Percentiles rank a stretch among this genome's conserved stretches.
phyloP scores from a whole-genome alignment of 2,888 invertebrate genomes.

The Nomada flava region DNA sequence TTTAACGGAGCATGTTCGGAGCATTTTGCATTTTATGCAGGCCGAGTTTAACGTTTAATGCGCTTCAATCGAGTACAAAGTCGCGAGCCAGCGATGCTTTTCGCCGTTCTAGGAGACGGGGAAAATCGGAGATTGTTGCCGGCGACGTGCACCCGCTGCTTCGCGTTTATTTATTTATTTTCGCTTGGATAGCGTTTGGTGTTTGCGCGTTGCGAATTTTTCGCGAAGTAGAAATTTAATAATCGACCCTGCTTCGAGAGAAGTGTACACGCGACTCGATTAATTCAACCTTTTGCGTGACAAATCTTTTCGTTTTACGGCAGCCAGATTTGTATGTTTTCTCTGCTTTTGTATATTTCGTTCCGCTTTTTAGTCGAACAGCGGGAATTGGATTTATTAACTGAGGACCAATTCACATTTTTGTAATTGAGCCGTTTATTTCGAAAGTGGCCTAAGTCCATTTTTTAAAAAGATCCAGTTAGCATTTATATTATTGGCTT shows the following conservation, averaged over 20 bases:
- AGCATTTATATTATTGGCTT: too few species aligned
- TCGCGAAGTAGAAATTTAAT: not conserved
- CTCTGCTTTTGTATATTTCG: too few species aligned
- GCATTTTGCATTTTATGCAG: not conserved
- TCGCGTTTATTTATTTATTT: slow-evolving; percentile 5
- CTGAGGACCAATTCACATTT: not conserved
- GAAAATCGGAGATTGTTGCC: not conserved
- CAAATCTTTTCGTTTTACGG: not conserved
- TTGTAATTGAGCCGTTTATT: not conserved
- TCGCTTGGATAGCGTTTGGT: too few species aligned
- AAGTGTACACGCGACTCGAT: not conserved
- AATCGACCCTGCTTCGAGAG: not conserved
- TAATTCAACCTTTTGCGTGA: not conserved
- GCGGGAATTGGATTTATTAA: not conserved
- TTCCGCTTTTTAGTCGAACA: not conserved
- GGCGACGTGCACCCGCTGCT: not conserved
- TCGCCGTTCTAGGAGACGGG: not conserved
- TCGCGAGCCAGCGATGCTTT: not conserved
- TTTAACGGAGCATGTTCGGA: not conserved
- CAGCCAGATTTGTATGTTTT: not conserved
- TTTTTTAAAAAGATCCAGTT: not conserved
- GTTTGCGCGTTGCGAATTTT: not conserved
- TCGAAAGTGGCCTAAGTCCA: not conserved
- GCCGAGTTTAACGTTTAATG: slow-evolving; percentile 5
- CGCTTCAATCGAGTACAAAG: slow-evolving; percentile 5